These are phyloP conservation scores for Chloroclysta siterata DNA, from an alignment of 2,888 invertebrate genomes.

Conservation along the genomic window DNA sequence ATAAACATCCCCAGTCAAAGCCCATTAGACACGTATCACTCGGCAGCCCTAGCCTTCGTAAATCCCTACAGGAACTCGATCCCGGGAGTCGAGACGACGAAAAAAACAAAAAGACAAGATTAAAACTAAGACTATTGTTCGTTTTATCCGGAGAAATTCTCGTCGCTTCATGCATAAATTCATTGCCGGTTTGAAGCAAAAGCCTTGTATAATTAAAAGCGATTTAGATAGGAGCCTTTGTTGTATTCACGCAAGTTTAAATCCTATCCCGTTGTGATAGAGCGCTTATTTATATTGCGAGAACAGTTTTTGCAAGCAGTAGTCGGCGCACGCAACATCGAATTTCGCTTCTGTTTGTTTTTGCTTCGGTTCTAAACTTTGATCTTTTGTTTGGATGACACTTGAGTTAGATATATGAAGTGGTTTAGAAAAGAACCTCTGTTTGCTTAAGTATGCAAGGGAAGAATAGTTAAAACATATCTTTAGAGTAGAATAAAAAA, in stretches of 20 bases:
- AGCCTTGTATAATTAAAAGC: conserved; percentile 73
- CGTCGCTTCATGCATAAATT: conserved; percentile 81
- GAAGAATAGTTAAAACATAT: background rate
- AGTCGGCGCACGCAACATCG: conserved; percentile 66
- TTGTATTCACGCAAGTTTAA: conserved; percentile 47
- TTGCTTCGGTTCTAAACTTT: conserved; percentile 58
- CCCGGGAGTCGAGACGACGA: conserved; percentile 46
- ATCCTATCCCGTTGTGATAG: conserved; percentile 48
- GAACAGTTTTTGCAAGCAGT: conserved; percentile 62
- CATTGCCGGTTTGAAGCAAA: conserved; percentile 66
- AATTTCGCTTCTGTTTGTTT: conserved; percentile 66
- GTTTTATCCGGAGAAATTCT: conserved; percentile 75
- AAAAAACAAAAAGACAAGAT: conserved; percentile 65
- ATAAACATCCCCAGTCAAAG: conserved; percentile 28
- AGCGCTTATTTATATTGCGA: conserved; percentile 48
- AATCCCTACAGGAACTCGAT: conserved; percentile 75
- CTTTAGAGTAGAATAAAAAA: background rate
- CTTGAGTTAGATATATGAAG: conserved; percentile 20
- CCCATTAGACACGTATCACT: conserved; percentile 35
- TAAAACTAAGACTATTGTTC: conserved; percentile 83
- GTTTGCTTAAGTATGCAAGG: background rate
- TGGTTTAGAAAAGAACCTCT: conserved; percentile 7
- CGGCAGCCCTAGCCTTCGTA: conserved; percentile 58
- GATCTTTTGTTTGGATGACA: conserved; percentile 46
- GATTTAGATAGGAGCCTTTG: conserved; percentile 47